These are phyloP conservation scores for Scytalopus superciliaris DNA, from an alignment of 2,113 vertebrate species.

Conservation along the genomic window DNA sequence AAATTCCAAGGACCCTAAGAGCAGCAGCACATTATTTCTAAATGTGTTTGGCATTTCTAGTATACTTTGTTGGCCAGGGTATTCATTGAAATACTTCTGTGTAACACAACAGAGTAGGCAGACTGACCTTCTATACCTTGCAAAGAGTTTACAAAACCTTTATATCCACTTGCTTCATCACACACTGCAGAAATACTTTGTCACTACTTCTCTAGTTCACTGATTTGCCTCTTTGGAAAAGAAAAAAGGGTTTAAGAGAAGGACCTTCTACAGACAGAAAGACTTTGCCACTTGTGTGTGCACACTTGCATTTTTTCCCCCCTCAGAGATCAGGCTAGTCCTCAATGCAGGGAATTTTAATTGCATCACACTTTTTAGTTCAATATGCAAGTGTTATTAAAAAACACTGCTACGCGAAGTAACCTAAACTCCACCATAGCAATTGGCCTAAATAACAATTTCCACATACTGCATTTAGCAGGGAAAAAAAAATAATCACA, in stretches of 20 bases:
- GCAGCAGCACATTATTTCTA: constrained; percentile 11
- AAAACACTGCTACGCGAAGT: not conserved
- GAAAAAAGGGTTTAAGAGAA: not conserved
- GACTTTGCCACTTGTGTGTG: not conserved
- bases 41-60: not conserved
- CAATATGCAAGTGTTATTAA: not conserved
- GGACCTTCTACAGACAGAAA: not conserved
- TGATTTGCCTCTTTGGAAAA: not conserved
- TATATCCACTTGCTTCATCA: not conserved
- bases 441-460: not conserved
- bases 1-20: constrained; percentile 32
- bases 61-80: not conserved
- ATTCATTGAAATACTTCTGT: not conserved
- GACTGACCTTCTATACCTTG: not conserved
- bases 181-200: not conserved
- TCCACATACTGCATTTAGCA: not conserved
- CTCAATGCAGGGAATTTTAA: not conserved
- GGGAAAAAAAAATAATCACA: not conserved
- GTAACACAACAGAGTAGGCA: not conserved
- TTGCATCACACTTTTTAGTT: not conserved
- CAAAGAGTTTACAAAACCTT: not conserved
- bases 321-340: not conserved
- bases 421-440: not conserved
- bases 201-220: not conserved
- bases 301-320: not conserved